Evolutionary conservation across 2,888 invertebrate genomes (phyloP).

Genomic region (Tiliacea citrago): DNA sequence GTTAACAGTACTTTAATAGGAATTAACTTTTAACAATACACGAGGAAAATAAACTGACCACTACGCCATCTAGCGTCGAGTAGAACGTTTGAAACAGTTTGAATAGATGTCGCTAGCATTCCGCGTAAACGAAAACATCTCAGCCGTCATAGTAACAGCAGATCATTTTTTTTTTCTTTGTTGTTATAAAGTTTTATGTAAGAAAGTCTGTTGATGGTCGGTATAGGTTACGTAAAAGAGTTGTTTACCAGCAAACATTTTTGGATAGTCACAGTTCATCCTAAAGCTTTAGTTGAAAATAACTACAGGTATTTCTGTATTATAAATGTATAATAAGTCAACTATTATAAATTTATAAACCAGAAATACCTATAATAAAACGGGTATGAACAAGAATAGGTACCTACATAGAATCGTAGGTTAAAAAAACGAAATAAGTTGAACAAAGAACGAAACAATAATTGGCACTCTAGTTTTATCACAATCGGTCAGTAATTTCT

Average conservation of each 20-base stretch:
- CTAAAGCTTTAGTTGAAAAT: neutral
- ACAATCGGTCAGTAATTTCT: neutral
- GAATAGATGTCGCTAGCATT: slow-evolving; percentile 82
- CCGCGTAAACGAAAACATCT: slow-evolving; percentile 35
- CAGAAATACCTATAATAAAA: too few species aligned
- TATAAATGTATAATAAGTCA: too few species aligned
- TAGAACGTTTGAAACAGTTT: slow-evolving; percentile 72
- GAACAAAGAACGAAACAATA: neutral
- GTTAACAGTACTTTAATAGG: neutral
- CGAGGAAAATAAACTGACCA: slow-evolving; percentile 21
- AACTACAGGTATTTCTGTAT: neutral
- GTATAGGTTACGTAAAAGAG: slow-evolving; percentile 2
- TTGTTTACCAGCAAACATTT: slow-evolving; percentile 10
- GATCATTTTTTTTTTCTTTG: neutral
- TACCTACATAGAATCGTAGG: neutral
- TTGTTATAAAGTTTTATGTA: slow-evolving; percentile 3
- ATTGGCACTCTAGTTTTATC: neutral
- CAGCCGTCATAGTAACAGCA: slow-evolving; percentile 7
- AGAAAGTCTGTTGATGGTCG: neutral
- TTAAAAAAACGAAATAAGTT: neutral
- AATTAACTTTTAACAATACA: neutral
- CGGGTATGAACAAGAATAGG: neutral
- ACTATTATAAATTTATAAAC: too few species aligned
- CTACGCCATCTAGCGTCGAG: slow-evolving; percentile 87
- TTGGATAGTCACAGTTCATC: neutral